phyloP scores from a whole-genome alignment of 2,888 invertebrate genomes.

The Agrotis segetum region DNA sequence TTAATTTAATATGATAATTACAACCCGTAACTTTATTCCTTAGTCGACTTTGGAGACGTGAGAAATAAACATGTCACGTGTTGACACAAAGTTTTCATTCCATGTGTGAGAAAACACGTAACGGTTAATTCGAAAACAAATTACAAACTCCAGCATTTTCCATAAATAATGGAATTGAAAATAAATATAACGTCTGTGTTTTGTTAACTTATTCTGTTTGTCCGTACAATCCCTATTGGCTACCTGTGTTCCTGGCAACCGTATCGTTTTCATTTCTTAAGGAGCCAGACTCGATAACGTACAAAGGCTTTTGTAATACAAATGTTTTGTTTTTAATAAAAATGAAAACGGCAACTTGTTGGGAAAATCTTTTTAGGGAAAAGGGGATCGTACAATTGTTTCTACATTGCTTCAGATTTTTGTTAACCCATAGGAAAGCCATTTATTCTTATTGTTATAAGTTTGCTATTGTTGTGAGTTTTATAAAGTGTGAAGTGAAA shows the following conservation, averaged over 20 bases:
- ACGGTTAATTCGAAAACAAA: conserved; percentile 35
- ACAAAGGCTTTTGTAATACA: conserved; percentile 57
- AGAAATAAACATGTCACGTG: conserved; percentile 44
- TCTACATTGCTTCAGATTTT: conserved; percentile 22
- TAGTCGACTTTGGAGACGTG: conserved; percentile 33
- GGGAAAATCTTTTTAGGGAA: conserved; percentile 47
- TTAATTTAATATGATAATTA: conserved; percentile 62
- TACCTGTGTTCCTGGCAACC: conserved; percentile 56
- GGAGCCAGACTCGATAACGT: conserved; percentile 56
- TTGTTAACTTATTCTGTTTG: conserved; percentile 42
- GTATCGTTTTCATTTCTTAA: conserved; percentile 66
- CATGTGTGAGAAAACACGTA: conserved; percentile 23
- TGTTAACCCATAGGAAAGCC: conserved; percentile 24
- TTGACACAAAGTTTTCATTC: conserved; percentile 40
- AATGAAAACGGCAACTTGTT: conserved; percentile 37
- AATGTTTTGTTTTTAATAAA: conserved; percentile 57
- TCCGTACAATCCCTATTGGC: conserved; percentile 55
- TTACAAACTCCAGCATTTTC: conserved; percentile 20
- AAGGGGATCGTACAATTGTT: conserved; percentile 9
- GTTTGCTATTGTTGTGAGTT: conserved; percentile 14
- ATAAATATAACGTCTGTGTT: conserved; percentile 26
- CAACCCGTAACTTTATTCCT: conserved; percentile 46
- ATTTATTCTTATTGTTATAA: conserved; percentile 33
- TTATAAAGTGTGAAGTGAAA: conserved; percentile 8
- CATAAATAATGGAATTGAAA: conserved; percentile 32